Evolutionary conservation across 2,888 invertebrate genomes (phyloP).

Genomic region (Apamea anceps): DNA sequence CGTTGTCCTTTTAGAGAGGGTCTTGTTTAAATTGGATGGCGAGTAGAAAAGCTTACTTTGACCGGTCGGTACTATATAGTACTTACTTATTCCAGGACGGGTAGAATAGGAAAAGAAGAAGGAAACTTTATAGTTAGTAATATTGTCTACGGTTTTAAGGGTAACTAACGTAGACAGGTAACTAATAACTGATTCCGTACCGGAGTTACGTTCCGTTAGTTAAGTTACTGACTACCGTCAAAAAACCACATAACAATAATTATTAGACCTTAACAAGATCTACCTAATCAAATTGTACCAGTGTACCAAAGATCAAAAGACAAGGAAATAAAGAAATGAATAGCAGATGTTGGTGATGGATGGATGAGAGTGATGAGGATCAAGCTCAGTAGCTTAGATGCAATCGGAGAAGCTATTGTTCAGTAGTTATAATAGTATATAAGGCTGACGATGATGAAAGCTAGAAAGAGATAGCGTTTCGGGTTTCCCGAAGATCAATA

Average conservation of each 20-base stretch:
- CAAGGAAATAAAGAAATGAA: neutral
- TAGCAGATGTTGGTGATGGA: neutral
- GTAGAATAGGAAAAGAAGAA: neutral
- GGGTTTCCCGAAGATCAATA: no score
- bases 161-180: no score
- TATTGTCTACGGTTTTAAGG: no score
- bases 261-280: neutral
- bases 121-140: neutral
- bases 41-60: neutral
- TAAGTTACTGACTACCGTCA: neutral
- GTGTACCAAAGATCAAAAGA: neutral
- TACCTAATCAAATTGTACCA: neutral
- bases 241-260: neutral
- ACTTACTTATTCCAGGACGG: no score
- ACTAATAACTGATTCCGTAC: no score
- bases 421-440: no score
- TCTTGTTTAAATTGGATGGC: conserved; percentile 30
- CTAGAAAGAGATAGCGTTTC: neutral
- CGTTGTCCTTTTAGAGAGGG: conserved; percentile 15
- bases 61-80: no score
- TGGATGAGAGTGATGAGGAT: no score
- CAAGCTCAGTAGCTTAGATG: no score
- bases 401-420: neutral
- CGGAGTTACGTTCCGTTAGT: no score
- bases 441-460: neutral